Percentiles rank a stretch among this genome's conserved stretches.
These are phyloP conservation scores for Apis dorsata DNA, from an alignment of 1,140 invertebrate genomes.

Conservation along the genomic window DNA sequence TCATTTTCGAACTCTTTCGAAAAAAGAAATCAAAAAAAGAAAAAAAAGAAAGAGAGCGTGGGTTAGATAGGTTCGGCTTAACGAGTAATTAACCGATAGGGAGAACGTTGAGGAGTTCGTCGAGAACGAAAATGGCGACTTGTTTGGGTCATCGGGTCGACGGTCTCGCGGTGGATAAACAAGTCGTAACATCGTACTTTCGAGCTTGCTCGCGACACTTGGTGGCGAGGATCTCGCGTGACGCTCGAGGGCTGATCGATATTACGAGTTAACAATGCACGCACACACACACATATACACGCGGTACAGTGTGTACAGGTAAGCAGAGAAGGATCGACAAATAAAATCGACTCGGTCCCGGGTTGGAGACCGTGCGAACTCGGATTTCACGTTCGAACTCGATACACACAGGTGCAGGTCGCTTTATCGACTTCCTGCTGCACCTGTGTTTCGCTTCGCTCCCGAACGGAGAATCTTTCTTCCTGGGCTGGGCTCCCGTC, in stretches of 20 bases:
- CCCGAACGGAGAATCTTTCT: conserved; percentile 27
- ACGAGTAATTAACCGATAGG: too few relatives aligned
- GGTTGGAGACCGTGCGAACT: conserved; percentile 3
- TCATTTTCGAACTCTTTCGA: background rate
- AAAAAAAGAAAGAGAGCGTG: too few relatives aligned
- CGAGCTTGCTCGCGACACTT: background rate
- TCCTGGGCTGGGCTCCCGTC: conserved; percentile 42
- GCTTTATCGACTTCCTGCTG: conserved; percentile 60
- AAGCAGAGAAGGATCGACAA: background rate
- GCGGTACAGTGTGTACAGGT: too few relatives aligned
- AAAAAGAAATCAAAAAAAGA: too few relatives aligned
- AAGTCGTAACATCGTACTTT: conserved; percentile 10
- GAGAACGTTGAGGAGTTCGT: too few relatives aligned
- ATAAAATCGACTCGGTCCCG: conserved; percentile 11
- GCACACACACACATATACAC: too few relatives aligned
- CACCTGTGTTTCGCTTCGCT: conserved; percentile 49
- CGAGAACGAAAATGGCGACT: background rate
- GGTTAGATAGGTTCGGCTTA: too few relatives aligned
- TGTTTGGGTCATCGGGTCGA: background rate
- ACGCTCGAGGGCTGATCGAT: conserved; percentile 10
- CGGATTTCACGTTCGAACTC: conserved; percentile 15
- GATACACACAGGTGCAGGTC: background rate
- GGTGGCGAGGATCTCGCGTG: conserved; percentile 30
- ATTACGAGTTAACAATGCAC: background rate
- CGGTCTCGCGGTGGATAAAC: background rate